Conservation (phyloP, 2,888 invertebrate genomes). For the Rotaria sp. region DNA sequence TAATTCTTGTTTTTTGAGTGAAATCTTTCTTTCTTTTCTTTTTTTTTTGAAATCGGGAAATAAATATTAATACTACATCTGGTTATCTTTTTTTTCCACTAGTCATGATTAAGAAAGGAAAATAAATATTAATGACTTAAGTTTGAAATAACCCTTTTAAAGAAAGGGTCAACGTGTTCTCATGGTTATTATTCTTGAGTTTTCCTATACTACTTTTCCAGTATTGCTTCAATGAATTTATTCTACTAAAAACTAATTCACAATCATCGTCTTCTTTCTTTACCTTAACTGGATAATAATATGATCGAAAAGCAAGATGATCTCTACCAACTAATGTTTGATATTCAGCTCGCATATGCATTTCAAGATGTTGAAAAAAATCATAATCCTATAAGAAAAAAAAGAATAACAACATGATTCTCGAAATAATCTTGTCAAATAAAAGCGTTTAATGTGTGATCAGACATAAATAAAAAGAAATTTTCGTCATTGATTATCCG, state of each 20-base stretch:
- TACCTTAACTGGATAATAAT: constrained; percentile 91
- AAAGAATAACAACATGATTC: background rate
- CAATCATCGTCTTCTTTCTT: constrained; percentile 42
- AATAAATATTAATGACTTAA: no score
- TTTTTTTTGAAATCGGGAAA: background rate
- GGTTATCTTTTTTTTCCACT: no score
- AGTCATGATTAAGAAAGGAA: no score
- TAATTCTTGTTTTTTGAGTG: no score
- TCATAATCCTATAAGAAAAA: constrained; percentile 74
- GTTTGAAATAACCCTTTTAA: no score
- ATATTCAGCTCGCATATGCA: constrained; percentile 97
- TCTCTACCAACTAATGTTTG: constrained; percentile 91
- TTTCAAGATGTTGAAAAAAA: constrained; percentile 96
- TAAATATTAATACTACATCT: no score
- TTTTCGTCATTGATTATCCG: background rate
- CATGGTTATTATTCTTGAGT: no score
- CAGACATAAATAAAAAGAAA: background rate
- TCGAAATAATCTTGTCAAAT: background rate
- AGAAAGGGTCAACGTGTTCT: no score
- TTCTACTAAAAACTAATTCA: no score
- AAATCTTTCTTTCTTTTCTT: background rate
- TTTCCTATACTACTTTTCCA: no score
- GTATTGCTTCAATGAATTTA: no score
- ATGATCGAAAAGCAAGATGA: constrained; percentile 89
- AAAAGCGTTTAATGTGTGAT: background rate